Evolutionary conservation across 1,140 invertebrate species (phyloP).

Genomic region (Philotrypesis tridentata): DNA sequence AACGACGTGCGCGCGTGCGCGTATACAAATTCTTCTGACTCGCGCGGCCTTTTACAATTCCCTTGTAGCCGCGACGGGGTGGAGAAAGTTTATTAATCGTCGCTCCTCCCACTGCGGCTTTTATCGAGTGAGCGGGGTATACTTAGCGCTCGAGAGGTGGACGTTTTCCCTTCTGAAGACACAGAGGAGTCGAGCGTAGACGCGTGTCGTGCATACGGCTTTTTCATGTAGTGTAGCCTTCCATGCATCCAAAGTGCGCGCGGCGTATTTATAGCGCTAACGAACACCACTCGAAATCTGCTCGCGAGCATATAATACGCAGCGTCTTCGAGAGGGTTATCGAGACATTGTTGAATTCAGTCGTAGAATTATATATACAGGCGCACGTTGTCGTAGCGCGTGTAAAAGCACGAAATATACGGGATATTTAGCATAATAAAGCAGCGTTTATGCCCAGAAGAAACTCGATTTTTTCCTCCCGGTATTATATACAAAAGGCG

Average conservation of each 20-base stretch:
- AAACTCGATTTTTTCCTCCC: conserved; percentile 1
- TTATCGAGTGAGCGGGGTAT: not conserved
- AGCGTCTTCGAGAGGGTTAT: not conserved
- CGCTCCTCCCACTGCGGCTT: not conserved
- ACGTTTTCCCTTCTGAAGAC: not conserved
- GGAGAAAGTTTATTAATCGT: not conserved
- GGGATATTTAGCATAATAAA: not conserved
- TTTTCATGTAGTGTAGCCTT: too few species aligned
- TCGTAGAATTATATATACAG: not conserved
- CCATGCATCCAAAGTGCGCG: not conserved
- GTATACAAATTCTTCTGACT: conserved; percentile 30
- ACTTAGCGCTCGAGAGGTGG: not conserved
- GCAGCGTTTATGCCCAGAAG: not conserved
- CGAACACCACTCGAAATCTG: not conserved
- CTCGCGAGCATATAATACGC: too few species aligned
- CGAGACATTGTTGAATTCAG: not conserved
- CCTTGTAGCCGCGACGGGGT: not conserved
- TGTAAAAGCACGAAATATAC: too few species aligned
- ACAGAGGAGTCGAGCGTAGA: too few species aligned
- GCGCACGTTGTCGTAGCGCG: not conserved
- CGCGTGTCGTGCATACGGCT: too few species aligned
- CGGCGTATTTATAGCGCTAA: not conserved
- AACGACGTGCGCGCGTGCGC: not conserved
- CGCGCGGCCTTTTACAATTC: not conserved
- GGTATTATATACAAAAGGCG: conserved; percentile 3